phyloP scores from a whole-genome alignment of 2,113 vertebrate species.

The Emydura subglobosa region DNA sequence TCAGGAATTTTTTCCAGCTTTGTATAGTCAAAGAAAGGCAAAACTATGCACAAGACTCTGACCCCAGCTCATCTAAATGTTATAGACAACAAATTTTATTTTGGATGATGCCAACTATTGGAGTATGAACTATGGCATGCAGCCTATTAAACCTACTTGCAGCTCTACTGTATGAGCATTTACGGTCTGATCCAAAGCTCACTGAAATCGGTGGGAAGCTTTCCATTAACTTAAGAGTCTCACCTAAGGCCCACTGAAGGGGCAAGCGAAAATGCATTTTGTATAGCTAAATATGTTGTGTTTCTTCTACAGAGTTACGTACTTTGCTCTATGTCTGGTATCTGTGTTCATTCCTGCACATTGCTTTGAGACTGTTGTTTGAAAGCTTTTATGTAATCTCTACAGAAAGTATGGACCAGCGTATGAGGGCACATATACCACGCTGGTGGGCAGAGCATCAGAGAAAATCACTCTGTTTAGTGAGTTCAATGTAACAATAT shows the following conservation, averaged over 20 bases:
- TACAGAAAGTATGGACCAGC: background rate
- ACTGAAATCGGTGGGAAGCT: no score
- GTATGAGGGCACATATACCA: background rate
- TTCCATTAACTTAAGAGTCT: no score
- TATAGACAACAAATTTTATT: background rate
- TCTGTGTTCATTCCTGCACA: background rate
- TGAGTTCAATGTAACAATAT: background rate
- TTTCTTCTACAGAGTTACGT: background rate
- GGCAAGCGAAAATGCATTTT: background rate
- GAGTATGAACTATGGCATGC: background rate
- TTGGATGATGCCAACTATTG: background rate
- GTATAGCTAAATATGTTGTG: background rate
- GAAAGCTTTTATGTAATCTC: background rate
- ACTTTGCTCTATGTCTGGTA: background rate
- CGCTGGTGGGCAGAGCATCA: background rate
- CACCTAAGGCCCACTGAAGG: background rate
- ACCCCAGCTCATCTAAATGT: constrained; percentile 44
- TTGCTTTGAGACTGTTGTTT: background rate
- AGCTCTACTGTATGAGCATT: background rate
- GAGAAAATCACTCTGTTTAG: background rate
- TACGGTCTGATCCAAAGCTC: background rate
- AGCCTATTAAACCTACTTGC: background rate
- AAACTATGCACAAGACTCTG: constrained; percentile 28
- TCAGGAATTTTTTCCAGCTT: constrained; percentile 45
- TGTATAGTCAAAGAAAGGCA: constrained; percentile 36